Percentiles rank a stretch among this genome's conserved stretches.
Evolutionary conservation across 2,888 invertebrate species (phyloP).

Genomic region (Brenthis hecate): DNA sequence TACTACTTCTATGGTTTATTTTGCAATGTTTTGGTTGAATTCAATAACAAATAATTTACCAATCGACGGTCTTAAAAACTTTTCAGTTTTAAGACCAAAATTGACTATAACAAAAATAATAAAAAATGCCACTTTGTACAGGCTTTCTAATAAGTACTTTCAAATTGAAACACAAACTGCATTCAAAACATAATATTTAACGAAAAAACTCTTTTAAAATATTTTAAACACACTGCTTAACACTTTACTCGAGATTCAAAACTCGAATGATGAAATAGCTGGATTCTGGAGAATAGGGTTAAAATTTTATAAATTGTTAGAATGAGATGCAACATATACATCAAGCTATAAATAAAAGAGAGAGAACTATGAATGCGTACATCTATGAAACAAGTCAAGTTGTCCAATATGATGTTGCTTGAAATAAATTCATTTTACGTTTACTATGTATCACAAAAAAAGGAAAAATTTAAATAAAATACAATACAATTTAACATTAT

Average conservation of each 20-base stretch:
- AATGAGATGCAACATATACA: background rate
- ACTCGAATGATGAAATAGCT: constrained; percentile 1
- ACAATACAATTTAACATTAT: no score
- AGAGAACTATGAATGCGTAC: background rate
- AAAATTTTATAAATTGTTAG: background rate
- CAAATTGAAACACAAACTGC: background rate
- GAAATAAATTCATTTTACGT: background rate
- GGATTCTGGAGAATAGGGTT: background rate
- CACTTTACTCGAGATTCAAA: background rate
- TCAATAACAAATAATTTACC: constrained; percentile 36
- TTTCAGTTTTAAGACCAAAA: constrained; percentile 58
- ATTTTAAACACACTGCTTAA: no score
- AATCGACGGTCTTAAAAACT: constrained; percentile 53
- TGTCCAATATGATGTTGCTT: background rate
- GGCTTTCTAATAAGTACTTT: background rate
- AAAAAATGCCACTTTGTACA: constrained; percentile 4
- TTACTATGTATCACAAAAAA: background rate
- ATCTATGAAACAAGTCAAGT: background rate
- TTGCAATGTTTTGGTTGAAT: constrained; percentile 17
- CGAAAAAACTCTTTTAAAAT: no score
- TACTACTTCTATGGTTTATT: constrained; percentile 11
- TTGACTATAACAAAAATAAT: constrained; percentile 40
- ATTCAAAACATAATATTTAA: no score
- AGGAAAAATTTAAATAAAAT: background rate
- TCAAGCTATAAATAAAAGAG: background rate